phyloP scores from a whole-genome alignment of 30 jellyfish, hydroid and myxozoan species.

The Clytia hemisphaerica region DNA sequence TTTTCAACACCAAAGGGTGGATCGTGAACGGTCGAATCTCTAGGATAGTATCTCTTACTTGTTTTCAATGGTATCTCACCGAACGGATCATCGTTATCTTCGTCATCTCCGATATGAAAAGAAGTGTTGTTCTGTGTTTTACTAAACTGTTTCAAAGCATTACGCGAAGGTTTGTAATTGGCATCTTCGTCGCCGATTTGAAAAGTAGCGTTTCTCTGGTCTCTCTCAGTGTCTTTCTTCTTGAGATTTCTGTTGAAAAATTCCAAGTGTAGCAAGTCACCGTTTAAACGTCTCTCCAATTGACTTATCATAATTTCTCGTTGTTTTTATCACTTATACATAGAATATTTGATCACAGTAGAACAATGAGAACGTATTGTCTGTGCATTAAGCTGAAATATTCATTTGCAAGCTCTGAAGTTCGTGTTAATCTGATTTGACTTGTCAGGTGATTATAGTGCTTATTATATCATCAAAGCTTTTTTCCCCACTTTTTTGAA shows the following conservation, averaged over 20 bases:
- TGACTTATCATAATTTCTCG: constrained; percentile 26
- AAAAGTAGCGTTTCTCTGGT: constrained; percentile 7
- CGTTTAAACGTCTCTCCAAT: constrained; percentile 14
- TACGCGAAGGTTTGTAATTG: not conserved
- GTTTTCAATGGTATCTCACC: no score
- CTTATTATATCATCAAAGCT: no score
- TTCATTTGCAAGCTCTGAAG: no score
- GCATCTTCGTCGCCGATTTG: constrained; percentile 19
- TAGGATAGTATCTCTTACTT: constrained; percentile 6
- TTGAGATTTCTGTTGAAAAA: constrained; percentile 24
- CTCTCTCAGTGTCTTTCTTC: not conserved
- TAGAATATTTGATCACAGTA: no score
- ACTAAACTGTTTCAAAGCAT: not conserved
- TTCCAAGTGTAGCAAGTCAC: constrained; percentile 26
- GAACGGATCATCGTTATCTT: constrained; percentile 5
- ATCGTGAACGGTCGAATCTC: not conserved
- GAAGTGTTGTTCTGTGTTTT: constrained; percentile 4
- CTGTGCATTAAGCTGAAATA: no score
- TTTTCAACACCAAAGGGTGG: constrained; percentile 22
- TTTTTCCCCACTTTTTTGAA: no score
- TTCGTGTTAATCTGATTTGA: no score
- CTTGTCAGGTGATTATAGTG: no score
- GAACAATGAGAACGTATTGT: no score
- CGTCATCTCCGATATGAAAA: constrained; percentile 31
- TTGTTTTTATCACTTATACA: no score